These are phyloP conservation scores for rat (Rattus norvegicus) DNA, from an alignment of 2,113 vertebrate species.

Conservation along the genomic window GRCr8 NC_086020.1:210018501-210019000, in stretches of 20 bases:
- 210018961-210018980: neutral
- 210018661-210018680: neutral
- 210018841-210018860: neutral
- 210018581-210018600: neutral
- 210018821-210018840: neutral
- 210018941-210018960: neutral
- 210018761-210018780: neutral
- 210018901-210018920: neutral
- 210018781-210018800: neutral
- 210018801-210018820: neutral
- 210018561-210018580: neutral
- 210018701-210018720: slow-evolving; percentile 3
- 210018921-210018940: neutral
- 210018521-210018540: neutral
- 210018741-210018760: neutral
- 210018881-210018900: neutral
- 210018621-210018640: neutral
- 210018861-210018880: neutral
- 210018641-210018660: neutral
- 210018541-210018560: neutral
- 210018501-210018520: neutral
- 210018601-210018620: neutral
- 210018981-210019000: neutral
- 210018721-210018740: neutral
- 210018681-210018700: neutral